Base-by-base conservation (phyloP, 2,888 invertebrate genomes). In the Thumatha senex region DNA sequence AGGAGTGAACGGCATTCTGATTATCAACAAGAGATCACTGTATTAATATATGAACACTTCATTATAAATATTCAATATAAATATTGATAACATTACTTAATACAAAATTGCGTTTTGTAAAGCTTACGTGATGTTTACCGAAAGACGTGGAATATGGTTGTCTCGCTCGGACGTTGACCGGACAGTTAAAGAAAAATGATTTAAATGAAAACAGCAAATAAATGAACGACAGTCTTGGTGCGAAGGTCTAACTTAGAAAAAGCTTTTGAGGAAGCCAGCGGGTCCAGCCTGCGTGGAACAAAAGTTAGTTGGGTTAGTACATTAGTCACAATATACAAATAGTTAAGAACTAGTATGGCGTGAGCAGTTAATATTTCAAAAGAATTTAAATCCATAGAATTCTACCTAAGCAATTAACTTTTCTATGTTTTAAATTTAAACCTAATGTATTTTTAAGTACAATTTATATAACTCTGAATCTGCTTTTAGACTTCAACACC, bases 211-310 rank as follows among this genome's bases (percentile, higher is more conserved):
- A 80, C 80, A 84, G 81, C 86, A 89, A 87, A 85, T 72, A 82
- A 90, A 86, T 74, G 61, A 86, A 86, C 72, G 86, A 87, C 90
- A 90, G 91, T 90, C 91, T 90, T 90, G 88, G 85, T 88, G 89
- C 85, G 84, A 82, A 86, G 85, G 81, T 82, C 76, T 86, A 88
- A 88, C 84, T 96, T 97, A 97, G 95, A 97, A 97, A 94, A 97
- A 96, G 95, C 97, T 97, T 94, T 97, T 97, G 92, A 97, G 95
- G 95, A 97, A 97, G 93, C 96, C 96, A 92, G 97, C 96, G 87
- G 97, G 96, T 91, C 97, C 97, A 93, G 97, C 96, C 97, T 97
- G 70, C 74, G 76, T 80, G 85, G 70, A 85, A 86, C 76, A 86
- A 75, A 86, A 79, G 63, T 76, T 75, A 74, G 68, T 73, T 54